Percentiles rank a stretch among this genome's conserved stretches.
phyloP scores from a whole-genome alignment of 2,113 vertebrate genomes.

The Trogon surrucura region DNA sequence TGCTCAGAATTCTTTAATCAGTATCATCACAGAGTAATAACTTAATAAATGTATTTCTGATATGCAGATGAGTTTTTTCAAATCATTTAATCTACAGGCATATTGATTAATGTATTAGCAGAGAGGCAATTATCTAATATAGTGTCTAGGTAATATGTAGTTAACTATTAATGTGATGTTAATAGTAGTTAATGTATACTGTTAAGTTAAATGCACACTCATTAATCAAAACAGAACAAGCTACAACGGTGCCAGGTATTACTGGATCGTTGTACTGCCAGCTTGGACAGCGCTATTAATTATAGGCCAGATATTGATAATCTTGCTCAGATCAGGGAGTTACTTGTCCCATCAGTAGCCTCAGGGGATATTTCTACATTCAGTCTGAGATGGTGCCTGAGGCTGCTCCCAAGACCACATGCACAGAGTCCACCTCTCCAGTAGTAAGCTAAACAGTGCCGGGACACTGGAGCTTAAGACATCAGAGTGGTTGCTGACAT shows the following conservation, averaged over 20 bases:
- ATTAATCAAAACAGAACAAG: conserved; percentile 38
- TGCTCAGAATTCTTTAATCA: not conserved
- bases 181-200: not conserved
- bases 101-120: conserved; percentile 14
- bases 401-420: conserved; percentile 45
- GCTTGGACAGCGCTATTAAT: conserved; percentile 30
- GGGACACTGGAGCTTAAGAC: not conserved
- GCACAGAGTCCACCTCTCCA: not conserved
- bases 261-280: not conserved
- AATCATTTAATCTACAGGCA: not conserved
- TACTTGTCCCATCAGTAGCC: not conserved
- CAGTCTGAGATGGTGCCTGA: not conserved
- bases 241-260: not conserved
- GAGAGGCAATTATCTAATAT: not conserved
- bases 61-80: not conserved
- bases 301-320: conserved; percentile 41
- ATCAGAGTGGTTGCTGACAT: not conserved
- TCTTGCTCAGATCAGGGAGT: not conserved
- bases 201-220: not conserved
- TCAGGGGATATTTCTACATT: conserved; percentile 28
- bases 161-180: conserved; percentile 1
- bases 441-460: not conserved
- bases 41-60: not conserved
- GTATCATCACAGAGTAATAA: not conserved
- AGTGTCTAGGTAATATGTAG: not conserved